Conservation (phyloP, 2,888 invertebrate genomes). For the Sinodicranocentrus sp. region DNA sequence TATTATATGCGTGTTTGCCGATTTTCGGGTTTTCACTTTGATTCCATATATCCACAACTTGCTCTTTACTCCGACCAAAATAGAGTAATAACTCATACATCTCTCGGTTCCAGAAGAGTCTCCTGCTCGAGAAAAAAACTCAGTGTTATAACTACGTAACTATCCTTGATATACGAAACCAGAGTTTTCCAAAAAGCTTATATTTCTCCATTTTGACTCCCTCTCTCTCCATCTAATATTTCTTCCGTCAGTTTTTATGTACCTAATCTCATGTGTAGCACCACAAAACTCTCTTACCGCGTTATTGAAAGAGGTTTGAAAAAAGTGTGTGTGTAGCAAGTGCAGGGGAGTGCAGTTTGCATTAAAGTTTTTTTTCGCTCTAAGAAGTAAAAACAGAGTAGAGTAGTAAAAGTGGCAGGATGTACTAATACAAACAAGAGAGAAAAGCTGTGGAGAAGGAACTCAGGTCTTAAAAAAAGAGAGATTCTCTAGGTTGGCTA, state of each 20-base stretch:
- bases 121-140: background rate
- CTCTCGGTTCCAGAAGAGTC: constrained; percentile 62
- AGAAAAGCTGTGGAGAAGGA: background rate
- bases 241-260: constrained; percentile 59
- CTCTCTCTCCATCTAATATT: constrained; percentile 42
- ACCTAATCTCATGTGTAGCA: constrained; percentile 39
- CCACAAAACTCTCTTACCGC: constrained; percentile 41
- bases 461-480: constrained; percentile 12
- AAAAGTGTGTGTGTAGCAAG: constrained; percentile 28
- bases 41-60: too few relatives aligned
- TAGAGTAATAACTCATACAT: constrained; percentile 68
- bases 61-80: constrained; percentile 30
- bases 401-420: constrained; percentile 5
- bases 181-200: background rate
- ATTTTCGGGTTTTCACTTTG: constrained; percentile 58
- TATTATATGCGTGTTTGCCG: constrained; percentile 11
- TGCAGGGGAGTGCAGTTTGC: constrained; percentile 62
- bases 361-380: constrained; percentile 34
- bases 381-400: background rate
- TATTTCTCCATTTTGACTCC: background rate
- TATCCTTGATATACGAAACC: too few relatives aligned
- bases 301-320: constrained; percentile 38
- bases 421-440: constrained; percentile 5
- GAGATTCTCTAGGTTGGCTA: constrained; percentile 55
- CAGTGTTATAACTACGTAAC: background rate